Percentiles rank a stretch among this genome's conserved stretches.
Evolutionary conservation across 2,113 vertebrate genomes (phyloP).

Genomic region (Mormyrus iriodes): DNA sequence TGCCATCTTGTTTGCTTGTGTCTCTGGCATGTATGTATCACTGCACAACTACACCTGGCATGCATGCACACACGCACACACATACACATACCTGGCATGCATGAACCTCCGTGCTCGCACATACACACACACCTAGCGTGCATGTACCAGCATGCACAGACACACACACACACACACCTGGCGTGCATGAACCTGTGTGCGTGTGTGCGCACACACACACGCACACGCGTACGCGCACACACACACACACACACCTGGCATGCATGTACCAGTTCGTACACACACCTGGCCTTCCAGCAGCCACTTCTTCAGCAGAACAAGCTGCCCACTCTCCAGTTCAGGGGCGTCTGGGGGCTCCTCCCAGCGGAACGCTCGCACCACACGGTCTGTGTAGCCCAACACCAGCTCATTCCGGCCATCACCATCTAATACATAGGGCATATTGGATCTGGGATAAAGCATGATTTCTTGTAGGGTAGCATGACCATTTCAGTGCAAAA

Average conservation of each 20-base stretch:
- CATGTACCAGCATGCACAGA: neutral
- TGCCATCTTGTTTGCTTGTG: neutral
- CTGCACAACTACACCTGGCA: constrained; percentile 68
- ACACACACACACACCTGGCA: too few relatives aligned
- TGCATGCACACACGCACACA: neutral
- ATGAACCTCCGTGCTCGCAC: neutral
- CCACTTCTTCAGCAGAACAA: constrained; percentile 93
- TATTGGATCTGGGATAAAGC: neutral
- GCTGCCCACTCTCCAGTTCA: constrained; percentile 70
- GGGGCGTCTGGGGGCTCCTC: constrained; percentile 68
- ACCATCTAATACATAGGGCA: constrained; percentile 65
- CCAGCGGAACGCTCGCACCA: constrained; percentile 94
- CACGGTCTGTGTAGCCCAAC: constrained; percentile 92
- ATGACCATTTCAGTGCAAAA: neutral
- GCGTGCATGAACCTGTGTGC: too few relatives aligned
- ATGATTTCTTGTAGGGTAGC: neutral
- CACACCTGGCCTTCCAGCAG: constrained; percentile 92
- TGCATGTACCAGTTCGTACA: neutral
- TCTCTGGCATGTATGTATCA: neutral
- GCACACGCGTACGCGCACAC: too few relatives aligned
- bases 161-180: constrained; percentile 45
- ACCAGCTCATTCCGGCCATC: constrained; percentile 86
- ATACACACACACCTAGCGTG: constrained; percentile 67
- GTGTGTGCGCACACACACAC: too few relatives aligned
- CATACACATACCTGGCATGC: constrained; percentile 76